Evolutionary conservation across 2,888 invertebrate genomes (phyloP), one percentile per base, ranked within the genome.

Genomic region (Drosophila austrosaltans): DNA sequence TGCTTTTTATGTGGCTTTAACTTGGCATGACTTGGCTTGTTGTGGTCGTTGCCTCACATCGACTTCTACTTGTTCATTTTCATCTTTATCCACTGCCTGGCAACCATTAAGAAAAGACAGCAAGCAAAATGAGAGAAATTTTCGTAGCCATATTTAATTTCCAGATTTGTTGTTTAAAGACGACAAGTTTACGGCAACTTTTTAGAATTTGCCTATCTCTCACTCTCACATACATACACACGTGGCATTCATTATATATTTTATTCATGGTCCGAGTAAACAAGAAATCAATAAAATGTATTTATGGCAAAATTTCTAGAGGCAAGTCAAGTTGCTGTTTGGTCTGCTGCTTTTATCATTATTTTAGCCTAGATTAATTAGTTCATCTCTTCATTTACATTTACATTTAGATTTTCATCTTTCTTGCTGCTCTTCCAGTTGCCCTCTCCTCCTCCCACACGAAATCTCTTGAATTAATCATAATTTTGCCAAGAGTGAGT

Each of bases 71-170:
- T 12, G 68, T 75, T 61, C 48, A 65, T 42, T 66, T 12, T 44
- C 58, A 53, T 69, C 54, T 42, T 67, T 58, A 28, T 48, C 44
- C 63, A 65, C 54, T 66, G 16, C 59, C 59, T 68, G 72, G 53
- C 66, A 67, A 58, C 81, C 81, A 74, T 70, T 68, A 78, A 75
- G 48, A 57, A 64, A 65, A 57, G 32, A 56, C 3, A 20, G 56
- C 16, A 16, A 16, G 16, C 16, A 16, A 16, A 20, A 28, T 76
- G 66, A 69, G 65, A 64, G 63, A 69, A 77, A 69, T 77, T 69
- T 69, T 70, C 75, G 63, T 77, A 67, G 69, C 67, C 69, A 66
- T 78, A 79, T 79, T 76, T 76, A 79, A 79, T 79, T 79, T 76
- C 61, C 74, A 76, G 82, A 69, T 70, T 63, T 28, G 25, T 30